Evolutionary conservation across 1,140 invertebrate species (phyloP), one percentile per base, ranked within the genome.

Genomic region (Radopholus similis): DNA sequence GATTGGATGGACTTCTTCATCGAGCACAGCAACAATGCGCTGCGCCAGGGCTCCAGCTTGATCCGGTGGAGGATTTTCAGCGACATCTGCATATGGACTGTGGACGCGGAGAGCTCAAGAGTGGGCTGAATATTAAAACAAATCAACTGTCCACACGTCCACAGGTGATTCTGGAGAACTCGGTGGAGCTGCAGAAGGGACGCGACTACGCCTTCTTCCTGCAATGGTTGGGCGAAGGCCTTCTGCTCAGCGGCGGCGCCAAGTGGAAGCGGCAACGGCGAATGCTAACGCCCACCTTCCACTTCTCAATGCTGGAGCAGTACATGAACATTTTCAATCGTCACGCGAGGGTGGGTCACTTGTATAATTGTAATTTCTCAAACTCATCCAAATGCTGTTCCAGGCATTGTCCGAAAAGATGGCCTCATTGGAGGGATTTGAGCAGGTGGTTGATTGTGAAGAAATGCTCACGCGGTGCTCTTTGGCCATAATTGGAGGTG

Each of bases 281-380:
- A 84, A 87, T 94, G 79, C 89, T 94, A 8, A 93, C 91, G 2
- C 91, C 91, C 23, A 88, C 90, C 0, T 93, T 94, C 82, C 91
- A 93, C 83, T 92, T 92, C 77, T 87, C 88, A 63, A 91, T 94
- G 53, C 84, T 94, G 49, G 88, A 93, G 70, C 87, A 90, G 69
- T 93, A 92, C 77, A 71, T 26, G 64, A 28, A 65, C 23, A 18
- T n/a, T 1, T 40, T 58, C n/a, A 49, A 58, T 30, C 2, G 26
- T 8, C 8, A 58, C 15, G 44, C 37, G 23, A 58, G 13, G n/a
- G 56, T 37, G 4, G 9, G 28, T 4, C 23, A 21, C n/a, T 57
- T 11, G 15, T n/a, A 8, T n/a, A 62, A 47, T n/a, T 32, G 13
- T 8, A 9, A 64, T 56, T 1, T 65, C 6, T n/a, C 21, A 62